Evolutionary conservation across 2,888 invertebrate genomes (phyloP), one percentile per base, ranked within the genome.

Genomic region (Thereva unica): DNA sequence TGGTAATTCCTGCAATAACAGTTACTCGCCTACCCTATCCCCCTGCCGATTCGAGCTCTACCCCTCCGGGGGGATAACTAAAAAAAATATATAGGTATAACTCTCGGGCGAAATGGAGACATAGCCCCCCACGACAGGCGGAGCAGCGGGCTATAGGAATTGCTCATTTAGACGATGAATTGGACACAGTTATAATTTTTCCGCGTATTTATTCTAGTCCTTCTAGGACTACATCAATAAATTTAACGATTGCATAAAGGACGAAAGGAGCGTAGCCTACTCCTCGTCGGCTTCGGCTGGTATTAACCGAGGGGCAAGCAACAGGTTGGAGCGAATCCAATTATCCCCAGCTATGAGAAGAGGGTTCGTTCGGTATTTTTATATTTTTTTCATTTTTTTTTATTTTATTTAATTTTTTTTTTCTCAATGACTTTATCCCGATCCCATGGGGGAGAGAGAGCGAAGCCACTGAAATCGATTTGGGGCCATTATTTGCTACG

Each of bases 141-240:
- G 23, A 50, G 42, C 61, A n/a, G n/a, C n/a, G n/a, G n/a, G 8
- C 57, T 23, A 50, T 40, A 61, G 50, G 42, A 61, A 50, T 61
- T 61, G 61, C 61, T 61, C 61, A 61, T 50, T 61, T 61, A 61
- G 50, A 61, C 50, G 61, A 61, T 61, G 50, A 61, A 61, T 61
- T 61, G 61, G 47, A 50, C 61, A 38, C 50, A 61, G 37, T 50
- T 41, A 38, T 50, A 41, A 40, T 40, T 41, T 7, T 38, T 40
- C 9, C 34, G 12, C 40, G 8, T 5, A 34, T 38, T 12, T 61
- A 49, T 47, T 47, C 38, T 5, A 10, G 12, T 5, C 34, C 9
- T 12, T 47, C 47, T 7, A 12, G n/a, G 7, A 5, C 9, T 10
- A 40, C 40, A 50, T 50, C 61, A 35, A 8, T 38, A 37, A 40